Evolutionary conservation across 2,888 invertebrate genomes (phyloP).

Genomic region (Trissolcus brochymenae): DNA sequence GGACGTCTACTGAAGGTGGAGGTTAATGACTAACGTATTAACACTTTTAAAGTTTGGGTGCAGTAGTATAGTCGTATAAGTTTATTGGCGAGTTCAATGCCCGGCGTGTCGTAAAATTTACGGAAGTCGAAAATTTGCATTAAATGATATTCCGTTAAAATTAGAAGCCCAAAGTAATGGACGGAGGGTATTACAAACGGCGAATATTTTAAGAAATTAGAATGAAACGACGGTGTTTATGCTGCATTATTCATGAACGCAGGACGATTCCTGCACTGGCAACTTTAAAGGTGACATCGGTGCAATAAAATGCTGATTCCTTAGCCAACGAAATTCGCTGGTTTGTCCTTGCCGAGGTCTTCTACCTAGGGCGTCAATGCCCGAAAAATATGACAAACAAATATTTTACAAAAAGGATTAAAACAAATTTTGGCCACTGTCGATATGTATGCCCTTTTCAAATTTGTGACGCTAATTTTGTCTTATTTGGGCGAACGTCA

Average conservation of each 20-base stretch:
- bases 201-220: slow-evolving; percentile 29
- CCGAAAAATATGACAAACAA: slow-evolving; percentile 72
- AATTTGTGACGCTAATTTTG: slow-evolving; percentile 52
- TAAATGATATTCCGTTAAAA: slow-evolving; percentile 24
- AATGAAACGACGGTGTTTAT: slow-evolving; percentile 22
- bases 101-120: slow-evolving; percentile 20
- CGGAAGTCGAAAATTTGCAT: slow-evolving; percentile 38
- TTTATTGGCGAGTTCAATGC: slow-evolving; percentile 32
- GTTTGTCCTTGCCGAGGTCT: slow-evolving; percentile 72
- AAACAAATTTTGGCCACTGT: slow-evolving; percentile 42
- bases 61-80: neutral
- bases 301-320: slow-evolving; percentile 42
- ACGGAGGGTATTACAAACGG: slow-evolving; percentile 9
- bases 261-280: slow-evolving; percentile 4
- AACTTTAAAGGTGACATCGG: slow-evolving; percentile 31
- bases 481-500: neutral
- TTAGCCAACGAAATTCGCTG: slow-evolving; percentile 24
- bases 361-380: slow-evolving; percentile 70
- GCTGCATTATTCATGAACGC: slow-evolving; percentile 49
- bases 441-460: slow-evolving; percentile 51
- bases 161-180: slow-evolving; percentile 19
- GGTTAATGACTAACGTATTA: no score
- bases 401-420: slow-evolving; percentile 21
- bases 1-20: neutral
- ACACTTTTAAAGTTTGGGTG: no score